These are phyloP conservation scores for Cecropterus lyciades DNA, from an alignment of 1,140 invertebrate species.

Conservation along the genomic window DNA sequence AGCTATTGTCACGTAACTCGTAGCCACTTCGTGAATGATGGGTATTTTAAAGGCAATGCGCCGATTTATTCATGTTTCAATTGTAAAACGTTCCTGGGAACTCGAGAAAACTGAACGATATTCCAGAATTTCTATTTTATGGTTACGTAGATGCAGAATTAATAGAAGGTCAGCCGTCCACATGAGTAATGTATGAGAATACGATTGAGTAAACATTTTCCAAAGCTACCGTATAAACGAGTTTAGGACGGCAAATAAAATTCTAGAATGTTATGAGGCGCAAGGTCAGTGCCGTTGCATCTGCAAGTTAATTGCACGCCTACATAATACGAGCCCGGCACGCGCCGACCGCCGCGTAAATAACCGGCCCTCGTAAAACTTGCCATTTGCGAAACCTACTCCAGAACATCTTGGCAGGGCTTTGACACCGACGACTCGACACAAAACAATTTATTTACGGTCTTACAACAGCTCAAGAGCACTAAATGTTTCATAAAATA, in stretches of 20 bases:
- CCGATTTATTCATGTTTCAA: slow-evolving; percentile 2
- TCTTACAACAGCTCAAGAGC: background rate
- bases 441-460: slow-evolving; percentile 25
- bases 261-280: slow-evolving; percentile 41
- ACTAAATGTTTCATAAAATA: background rate
- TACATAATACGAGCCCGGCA: slow-evolving; percentile 49
- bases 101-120: background rate
- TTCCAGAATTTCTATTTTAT: slow-evolving; percentile 4
- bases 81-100: background rate
- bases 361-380: slow-evolving; percentile 67
- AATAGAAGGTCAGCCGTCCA: slow-evolving; percentile 19
- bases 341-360: slow-evolving; percentile 52
- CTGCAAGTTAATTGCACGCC: slow-evolving; percentile 51
- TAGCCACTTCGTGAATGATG: slow-evolving; percentile 2
- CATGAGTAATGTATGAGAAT: slow-evolving; percentile 32
- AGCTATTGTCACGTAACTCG: slow-evolving; percentile 56
- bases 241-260: slow-evolving; percentile 24
- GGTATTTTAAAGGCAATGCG: background rate
- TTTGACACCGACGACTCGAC: slow-evolving; percentile 43
- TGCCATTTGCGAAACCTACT: slow-evolving; percentile 52
- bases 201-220: slow-evolving; percentile 20
- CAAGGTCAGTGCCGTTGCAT: slow-evolving; percentile 57
- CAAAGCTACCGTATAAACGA: slow-evolving; percentile 20
- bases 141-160: background rate
- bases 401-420: slow-evolving; percentile 43